Evolutionary conservation across 2,797 vertebrate species (phyloP).

Genomic region (Clarias fuscus): DNA sequence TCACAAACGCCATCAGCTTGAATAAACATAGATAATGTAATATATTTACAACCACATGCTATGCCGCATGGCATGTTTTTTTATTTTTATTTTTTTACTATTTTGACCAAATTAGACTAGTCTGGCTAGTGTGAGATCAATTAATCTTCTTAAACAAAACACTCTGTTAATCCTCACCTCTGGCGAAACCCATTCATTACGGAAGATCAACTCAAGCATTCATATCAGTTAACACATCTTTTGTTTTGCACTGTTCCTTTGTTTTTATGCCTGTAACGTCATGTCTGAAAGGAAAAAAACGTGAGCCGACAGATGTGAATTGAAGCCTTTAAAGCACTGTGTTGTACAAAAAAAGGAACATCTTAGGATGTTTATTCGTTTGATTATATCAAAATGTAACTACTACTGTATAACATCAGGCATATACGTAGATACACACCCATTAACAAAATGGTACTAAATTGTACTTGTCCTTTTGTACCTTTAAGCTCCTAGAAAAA

Average conservation of each 20-base stretch:
- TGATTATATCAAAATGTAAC: neutral
- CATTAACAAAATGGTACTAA: neutral
- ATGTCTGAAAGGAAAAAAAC: conserved; percentile 12
- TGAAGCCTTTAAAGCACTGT: neutral
- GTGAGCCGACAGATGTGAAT: neutral
- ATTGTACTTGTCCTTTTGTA: neutral
- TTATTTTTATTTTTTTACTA: neutral
- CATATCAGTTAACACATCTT: conserved; percentile 33
- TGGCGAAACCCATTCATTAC: conserved; percentile 57
- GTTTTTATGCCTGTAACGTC: conserved; percentile 19
- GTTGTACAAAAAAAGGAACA: neutral
- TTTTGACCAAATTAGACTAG: neutral
- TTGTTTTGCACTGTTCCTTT: conserved; percentile 33
- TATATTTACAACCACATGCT: neutral
- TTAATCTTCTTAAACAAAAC: conserved; percentile 34
- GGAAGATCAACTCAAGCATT: conserved; percentile 45
- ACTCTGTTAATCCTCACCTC: conserved; percentile 28
- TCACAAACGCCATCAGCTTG: neutral
- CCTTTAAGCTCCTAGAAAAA: neutral
- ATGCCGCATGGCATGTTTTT: neutral
- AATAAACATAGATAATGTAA: neutral
- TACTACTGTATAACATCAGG: neutral
- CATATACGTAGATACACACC: neutral
- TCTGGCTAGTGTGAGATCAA: conserved; percentile 12
- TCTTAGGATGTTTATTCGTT: neutral